Percentiles rank a stretch among this genome's conserved stretches.
Conservation (phyloP, 2,888 invertebrate genomes). For the Strigamia maritima region DNA sequence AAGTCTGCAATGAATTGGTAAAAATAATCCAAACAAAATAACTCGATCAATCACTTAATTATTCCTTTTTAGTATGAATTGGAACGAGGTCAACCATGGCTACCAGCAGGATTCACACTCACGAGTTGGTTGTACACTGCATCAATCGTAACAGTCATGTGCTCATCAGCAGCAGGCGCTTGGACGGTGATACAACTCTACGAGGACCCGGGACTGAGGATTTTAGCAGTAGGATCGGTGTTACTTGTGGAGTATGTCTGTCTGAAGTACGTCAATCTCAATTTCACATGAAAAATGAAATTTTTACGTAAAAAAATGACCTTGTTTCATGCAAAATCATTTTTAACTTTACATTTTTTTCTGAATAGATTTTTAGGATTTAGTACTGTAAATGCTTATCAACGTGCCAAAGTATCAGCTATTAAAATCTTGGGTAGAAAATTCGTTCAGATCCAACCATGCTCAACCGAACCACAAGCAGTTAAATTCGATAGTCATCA, state of each 20-base stretch:
- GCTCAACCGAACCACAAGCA: constrained; percentile 17
- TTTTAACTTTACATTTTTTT: constrained; percentile 11
- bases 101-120: constrained; percentile 66
- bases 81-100: constrained; percentile 40
- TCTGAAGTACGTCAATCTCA: constrained; percentile 63
- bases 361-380: constrained; percentile 71
- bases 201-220: constrained; percentile 71
- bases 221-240: constrained; percentile 76
- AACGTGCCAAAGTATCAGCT: constrained; percentile 82
- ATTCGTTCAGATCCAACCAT: constrained; percentile 40
- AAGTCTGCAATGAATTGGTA: constrained; percentile 73
- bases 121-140: constrained; percentile 81
- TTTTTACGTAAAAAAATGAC: not conserved
- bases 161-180: constrained; percentile 70
- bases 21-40: not conserved
- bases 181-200: constrained; percentile 78
- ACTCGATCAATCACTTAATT: not conserved
- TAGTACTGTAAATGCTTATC: constrained; percentile 84
- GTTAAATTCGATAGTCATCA: not conserved
- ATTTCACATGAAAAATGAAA: not conserved
- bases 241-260: constrained; percentile 79
- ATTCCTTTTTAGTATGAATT: constrained; percentile 38
- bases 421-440: constrained; percentile 65
- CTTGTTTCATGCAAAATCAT: not conserved
- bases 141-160: constrained; percentile 73